phyloP scores from a whole-genome alignment of 1,140 invertebrate species.

The Cydia splendana region DNA sequence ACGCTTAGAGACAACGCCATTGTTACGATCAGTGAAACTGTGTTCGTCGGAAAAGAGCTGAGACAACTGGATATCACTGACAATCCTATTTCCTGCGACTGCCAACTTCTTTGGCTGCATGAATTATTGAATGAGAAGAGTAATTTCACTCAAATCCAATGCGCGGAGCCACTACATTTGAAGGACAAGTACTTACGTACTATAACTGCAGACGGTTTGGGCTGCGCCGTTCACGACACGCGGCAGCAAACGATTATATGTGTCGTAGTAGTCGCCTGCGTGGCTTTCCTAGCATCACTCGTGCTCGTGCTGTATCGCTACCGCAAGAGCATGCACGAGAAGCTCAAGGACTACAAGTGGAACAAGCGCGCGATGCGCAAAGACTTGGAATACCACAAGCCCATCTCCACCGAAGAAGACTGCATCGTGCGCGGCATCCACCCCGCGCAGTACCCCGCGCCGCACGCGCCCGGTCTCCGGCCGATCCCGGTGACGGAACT shows the following conservation, averaged over 20 bases:
- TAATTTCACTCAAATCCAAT: constrained; percentile 88
- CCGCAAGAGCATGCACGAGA: constrained; percentile 87
- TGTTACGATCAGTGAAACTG: constrained; percentile 85
- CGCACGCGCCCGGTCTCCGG: constrained; percentile 82
- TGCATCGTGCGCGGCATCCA: constrained; percentile 83
- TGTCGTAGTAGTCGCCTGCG: constrained; percentile 84
- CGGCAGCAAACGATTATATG: constrained; percentile 89
- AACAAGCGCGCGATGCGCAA: constrained; percentile 88
- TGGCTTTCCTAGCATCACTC: constrained; percentile 84
- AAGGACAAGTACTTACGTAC: constrained; percentile 85
- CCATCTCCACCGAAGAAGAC: constrained; percentile 91
- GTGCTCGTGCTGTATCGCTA: constrained; percentile 88
- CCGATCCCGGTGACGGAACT: constrained; percentile 94
- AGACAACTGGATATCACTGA: constrained; percentile 88
- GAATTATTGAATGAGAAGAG: constrained; percentile 85
- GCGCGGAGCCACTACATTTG: constrained; percentile 85
- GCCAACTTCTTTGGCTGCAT: constrained; percentile 88
- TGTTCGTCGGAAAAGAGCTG: constrained; percentile 90
- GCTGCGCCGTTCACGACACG: constrained; percentile 88
- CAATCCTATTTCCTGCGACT: constrained; percentile 91
- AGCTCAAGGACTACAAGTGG: constrained; percentile 91
- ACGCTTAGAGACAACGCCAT: constrained; percentile 90
- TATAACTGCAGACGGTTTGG: constrained; percentile 87
- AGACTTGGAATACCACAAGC: constrained; percentile 93
- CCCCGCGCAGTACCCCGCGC: constrained; percentile 81